phyloP scores from a whole-genome alignment of 2,888 invertebrate genomes.

The Hirtodrosophila trivittata region DNA sequence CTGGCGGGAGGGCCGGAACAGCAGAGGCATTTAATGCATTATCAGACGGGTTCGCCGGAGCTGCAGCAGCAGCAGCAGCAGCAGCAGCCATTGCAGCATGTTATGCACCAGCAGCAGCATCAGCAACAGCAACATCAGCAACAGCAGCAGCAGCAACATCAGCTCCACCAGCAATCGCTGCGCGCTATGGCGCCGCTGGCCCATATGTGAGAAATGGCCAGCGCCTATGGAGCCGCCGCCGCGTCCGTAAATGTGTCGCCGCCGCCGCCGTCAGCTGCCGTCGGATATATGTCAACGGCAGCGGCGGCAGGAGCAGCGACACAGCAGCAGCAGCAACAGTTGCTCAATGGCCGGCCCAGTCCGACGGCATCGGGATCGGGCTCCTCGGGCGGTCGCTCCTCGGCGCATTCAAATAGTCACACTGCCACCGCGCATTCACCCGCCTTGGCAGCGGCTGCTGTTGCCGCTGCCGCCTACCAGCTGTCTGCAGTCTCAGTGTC shows the following conservation, averaged over 20 bases:
- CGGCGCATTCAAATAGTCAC: slow-evolving; percentile 80
- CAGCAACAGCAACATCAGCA: slow-evolving; percentile 72
- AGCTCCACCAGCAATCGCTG: slow-evolving; percentile 83
- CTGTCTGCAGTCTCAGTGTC: slow-evolving; percentile 58
- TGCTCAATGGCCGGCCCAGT: slow-evolving; percentile 77
- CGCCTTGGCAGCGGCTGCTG: slow-evolving; percentile 72
- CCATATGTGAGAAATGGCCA: slow-evolving; percentile 85
- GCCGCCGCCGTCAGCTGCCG: slow-evolving; percentile 47
- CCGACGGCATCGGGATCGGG: slow-evolving; percentile 80
- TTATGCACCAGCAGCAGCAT: slow-evolving; percentile 80
- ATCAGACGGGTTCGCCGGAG: slow-evolving; percentile 83
- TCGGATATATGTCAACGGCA: slow-evolving; percentile 47
- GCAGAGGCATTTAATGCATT: slow-evolving; percentile 84
- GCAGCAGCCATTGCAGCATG: slow-evolving; percentile 51
- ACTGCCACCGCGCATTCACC: slow-evolving; percentile 79
- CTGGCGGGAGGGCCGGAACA: slow-evolving; percentile 85
- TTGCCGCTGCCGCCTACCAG: slow-evolving; percentile 67
- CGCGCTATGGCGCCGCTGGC: slow-evolving; percentile 84
- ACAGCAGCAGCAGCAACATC: slow-evolving; percentile 81
- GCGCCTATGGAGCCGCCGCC: slow-evolving; percentile 80
- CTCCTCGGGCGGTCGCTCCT: slow-evolving; percentile 79
- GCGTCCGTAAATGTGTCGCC: slow-evolving; percentile 49
- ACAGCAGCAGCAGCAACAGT: slow-evolving; percentile 61
- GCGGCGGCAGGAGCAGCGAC: slow-evolving; percentile 38
- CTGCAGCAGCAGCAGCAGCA: slow-evolving; percentile 82